Base-by-base conservation (phyloP, 2,113 vertebrate genomes). In the Phalacrocorax carbo region DNA sequence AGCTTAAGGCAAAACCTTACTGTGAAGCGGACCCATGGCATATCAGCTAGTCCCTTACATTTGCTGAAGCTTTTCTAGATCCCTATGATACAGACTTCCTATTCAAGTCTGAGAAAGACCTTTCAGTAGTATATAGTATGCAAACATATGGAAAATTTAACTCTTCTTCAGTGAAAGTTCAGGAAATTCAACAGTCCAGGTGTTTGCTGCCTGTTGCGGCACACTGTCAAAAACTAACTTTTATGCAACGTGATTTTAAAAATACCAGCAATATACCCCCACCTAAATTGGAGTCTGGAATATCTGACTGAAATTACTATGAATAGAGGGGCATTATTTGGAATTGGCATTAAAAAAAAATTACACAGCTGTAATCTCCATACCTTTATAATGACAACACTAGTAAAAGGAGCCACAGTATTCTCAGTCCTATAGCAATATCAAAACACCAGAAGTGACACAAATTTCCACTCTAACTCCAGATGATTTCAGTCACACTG, bases 141-240 rank as follows among this genome's bases (percentile, higher is more conserved):
- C 23, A 65, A 55, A 71, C 49, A 0, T 16, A 34, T 11, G 46
- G 21, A 75, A 62, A 54, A 54, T 1, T 8, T 27, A 61, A 71
- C n/a, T 61, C 22, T 10, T 64, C 23, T 64, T 52, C 23, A 44
- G 36, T 32, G 23, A 18, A 25, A 70, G 32, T n/a, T 30, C 10
- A 54, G 44, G 34, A 82, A 85, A 69, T 65, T 57, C 23, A 42
- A 30, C 5, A n/a, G 10, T 19, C 26, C 26, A 21, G 11, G 12
- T 26, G n/a, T 48, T 25, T 5, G 0, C 20, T 62, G 8, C 40
- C 42, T 7, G 0, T 23, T 42, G 30, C 1, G 3, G 4, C 15
- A 1, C 11, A 23, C 49, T 22, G 58, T 4, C 58, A 69, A 70
- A 27, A 20, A 5, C 3, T 26, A 60, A 19, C 4, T 26, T 89